phyloP scores from a whole-genome alignment of 2,888 invertebrate species.

The Belgica antarctica region DNA sequence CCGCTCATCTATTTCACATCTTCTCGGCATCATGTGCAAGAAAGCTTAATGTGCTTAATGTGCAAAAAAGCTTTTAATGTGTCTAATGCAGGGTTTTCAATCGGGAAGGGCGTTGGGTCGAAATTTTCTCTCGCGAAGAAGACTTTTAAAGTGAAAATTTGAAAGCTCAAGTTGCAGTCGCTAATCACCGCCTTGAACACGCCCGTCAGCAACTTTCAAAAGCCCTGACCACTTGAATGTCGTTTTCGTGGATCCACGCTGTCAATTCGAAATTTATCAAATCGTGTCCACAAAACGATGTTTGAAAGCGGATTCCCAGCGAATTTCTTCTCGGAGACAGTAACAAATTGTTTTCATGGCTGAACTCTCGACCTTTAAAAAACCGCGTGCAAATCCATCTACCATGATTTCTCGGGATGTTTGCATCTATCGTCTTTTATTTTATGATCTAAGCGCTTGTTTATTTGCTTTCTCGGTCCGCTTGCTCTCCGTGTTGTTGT shows the following conservation, averaged over 20 bases:
- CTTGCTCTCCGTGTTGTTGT: too few species aligned
- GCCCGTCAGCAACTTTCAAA: too few species aligned
- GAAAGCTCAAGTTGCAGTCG: too few species aligned
- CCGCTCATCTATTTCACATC: not conserved
- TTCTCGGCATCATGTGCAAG: not conserved
- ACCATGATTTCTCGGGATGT: not conserved
- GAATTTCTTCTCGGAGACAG: not conserved
- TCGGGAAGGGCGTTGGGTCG: too few species aligned
- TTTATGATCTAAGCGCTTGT: slow-evolving; percentile 10
- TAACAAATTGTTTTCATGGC: not conserved
- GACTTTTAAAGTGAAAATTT: too few species aligned
- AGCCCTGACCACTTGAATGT: not conserved
- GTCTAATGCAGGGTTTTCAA: too few species aligned
- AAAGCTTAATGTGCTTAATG: not conserved
- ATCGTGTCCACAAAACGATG: not conserved
- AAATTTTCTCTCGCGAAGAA: too few species aligned
- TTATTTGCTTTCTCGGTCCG: slow-evolving; percentile 13
- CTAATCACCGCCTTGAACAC: too few species aligned
- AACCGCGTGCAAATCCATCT: not conserved
- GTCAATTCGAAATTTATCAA: not conserved
- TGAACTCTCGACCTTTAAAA: not conserved
- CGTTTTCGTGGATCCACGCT: not conserved
- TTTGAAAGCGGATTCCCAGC: not conserved
- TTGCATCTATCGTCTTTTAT: slow-evolving; percentile 1
- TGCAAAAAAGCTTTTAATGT: too few species aligned